Evolutionary conservation across 2,888 invertebrate species (phyloP).

Genomic region (Sesia bembeciformis): DNA sequence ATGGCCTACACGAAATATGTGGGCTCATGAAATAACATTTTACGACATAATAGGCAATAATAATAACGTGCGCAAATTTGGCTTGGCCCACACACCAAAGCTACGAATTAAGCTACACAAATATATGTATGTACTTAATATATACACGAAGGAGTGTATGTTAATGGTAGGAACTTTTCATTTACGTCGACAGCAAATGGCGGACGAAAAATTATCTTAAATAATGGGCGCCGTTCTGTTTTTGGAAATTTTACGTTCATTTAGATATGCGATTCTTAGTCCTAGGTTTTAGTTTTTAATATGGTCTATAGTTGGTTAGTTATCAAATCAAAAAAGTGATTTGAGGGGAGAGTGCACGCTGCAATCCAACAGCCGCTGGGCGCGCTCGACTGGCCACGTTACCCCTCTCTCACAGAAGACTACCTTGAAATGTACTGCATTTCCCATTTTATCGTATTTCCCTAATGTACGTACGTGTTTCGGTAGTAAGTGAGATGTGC

Average conservation of each 20-base stretch:
- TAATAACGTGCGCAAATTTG: slow-evolving; percentile 4
- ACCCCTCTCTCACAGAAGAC: too few relatives aligned
- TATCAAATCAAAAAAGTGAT: too few relatives aligned
- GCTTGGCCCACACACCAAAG: slow-evolving; percentile 4
- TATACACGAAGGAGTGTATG: neutral
- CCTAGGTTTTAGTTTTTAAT: too few relatives aligned
- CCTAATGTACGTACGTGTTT: too few relatives aligned
- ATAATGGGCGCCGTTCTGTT: neutral
- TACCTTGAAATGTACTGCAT: too few relatives aligned
- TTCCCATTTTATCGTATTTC: too few relatives aligned
- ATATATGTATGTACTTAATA: neutral
- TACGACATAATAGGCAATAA: slow-evolving; percentile 4
- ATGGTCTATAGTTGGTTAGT: too few relatives aligned
- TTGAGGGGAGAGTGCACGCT: too few relatives aligned
- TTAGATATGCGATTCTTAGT: too few relatives aligned
- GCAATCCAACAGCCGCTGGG: too few relatives aligned
- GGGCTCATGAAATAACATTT: neutral
- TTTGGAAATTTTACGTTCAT: neutral
- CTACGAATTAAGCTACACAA: neutral
- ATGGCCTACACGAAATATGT: neutral
- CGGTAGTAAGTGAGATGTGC: too few relatives aligned
- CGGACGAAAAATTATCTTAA: neutral
- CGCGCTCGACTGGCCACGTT: too few relatives aligned
- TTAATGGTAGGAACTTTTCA: neutral
- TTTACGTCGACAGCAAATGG: neutral